Percentiles rank a stretch among this genome's conserved stretches.
phyloP scores from a whole-genome alignment of 2,797 vertebrate genomes.

The Coccyzus lansbergi region DNA sequence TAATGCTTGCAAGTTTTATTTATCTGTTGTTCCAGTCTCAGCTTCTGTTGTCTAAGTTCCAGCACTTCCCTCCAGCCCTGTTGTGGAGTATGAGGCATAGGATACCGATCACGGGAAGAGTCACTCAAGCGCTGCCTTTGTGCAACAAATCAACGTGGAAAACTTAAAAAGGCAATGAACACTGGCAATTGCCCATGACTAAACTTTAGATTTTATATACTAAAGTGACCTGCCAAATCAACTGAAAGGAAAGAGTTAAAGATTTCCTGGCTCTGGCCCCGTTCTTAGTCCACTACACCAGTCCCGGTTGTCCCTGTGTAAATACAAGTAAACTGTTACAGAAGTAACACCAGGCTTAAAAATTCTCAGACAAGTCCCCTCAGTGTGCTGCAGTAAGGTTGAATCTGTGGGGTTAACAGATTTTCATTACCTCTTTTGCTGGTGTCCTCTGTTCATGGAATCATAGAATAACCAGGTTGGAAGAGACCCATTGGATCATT shows the following conservation, averaged over 20 bases:
- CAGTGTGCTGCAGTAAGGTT: not conserved
- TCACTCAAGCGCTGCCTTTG: not conserved
- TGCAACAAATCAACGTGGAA: not conserved
- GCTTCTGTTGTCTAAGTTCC: not conserved
- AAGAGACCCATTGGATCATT: too few relatives aligned
- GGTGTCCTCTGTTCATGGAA: not conserved
- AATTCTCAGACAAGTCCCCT: not conserved
- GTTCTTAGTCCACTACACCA: not conserved
- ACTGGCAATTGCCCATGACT: not conserved
- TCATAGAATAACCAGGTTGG: too few relatives aligned
- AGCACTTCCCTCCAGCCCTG: not conserved
- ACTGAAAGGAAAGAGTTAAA: not conserved
- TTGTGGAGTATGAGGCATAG: not conserved
- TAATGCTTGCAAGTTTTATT: not conserved
- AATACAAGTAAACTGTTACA: not conserved
- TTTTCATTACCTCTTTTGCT: constrained; percentile 16
- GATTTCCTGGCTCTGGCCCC: not conserved
- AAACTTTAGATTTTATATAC: not conserved
- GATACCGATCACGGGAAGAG: not conserved
- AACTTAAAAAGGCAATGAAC: not conserved
- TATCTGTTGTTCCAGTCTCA: not conserved
- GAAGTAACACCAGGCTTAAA: constrained; percentile 24
- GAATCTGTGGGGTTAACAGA: not conserved
- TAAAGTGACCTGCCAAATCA: not conserved
- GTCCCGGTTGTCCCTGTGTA: not conserved